Evolutionary conservation across 2,888 invertebrate genomes (phyloP), one percentile per base, ranked within the genome.

Genomic region (Epistrophe grossulariae): DNA sequence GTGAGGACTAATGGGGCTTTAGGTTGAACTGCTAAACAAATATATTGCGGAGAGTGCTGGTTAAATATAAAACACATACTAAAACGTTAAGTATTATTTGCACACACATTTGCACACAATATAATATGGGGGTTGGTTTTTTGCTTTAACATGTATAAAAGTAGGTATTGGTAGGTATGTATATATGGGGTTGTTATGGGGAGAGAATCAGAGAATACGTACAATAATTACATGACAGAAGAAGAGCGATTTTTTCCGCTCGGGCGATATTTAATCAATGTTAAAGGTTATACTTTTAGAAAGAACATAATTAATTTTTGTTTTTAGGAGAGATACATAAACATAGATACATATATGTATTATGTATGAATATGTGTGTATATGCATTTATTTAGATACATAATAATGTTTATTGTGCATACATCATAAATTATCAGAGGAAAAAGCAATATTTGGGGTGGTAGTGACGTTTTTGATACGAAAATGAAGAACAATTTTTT

Each of bases 271-370:
- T 57, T 59, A 68, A 68, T 68, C 68, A 77, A 68, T 68, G 77
- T 68, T 38, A 57, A 68, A 68, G 66, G 76, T 57, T 77, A 59
- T 55, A n/a, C n/a, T 55, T 70, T 70, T 70, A 52, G 55, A 70
- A 62, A 40, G 52, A 70, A 70, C 40, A 70, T 70, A 70, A 70
- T 70, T 70, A 70, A 70, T 70, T 70, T 70, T 70, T 19, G 55
- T 52, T 55, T 70, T 55, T 11, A 24, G 40, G 35, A 55, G 10
- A 24, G 31, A 55, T 15, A 24, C 24, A 24, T 24, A 24, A 24
- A 24, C 24, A n/a, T n/a, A n/a, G n/a, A n/a, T n/a, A 24, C 24
- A 24, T 24, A 3, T 24, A 24, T 24, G 24, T 24, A 24, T n/a
- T n/a, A n/a, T n/a, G n/a, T n/a, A n/a, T n/a, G n/a, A n/a, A n/a